Base-by-base conservation (phyloP, 2,113 vertebrate species). In the Rhagologus leucostigma region DNA sequence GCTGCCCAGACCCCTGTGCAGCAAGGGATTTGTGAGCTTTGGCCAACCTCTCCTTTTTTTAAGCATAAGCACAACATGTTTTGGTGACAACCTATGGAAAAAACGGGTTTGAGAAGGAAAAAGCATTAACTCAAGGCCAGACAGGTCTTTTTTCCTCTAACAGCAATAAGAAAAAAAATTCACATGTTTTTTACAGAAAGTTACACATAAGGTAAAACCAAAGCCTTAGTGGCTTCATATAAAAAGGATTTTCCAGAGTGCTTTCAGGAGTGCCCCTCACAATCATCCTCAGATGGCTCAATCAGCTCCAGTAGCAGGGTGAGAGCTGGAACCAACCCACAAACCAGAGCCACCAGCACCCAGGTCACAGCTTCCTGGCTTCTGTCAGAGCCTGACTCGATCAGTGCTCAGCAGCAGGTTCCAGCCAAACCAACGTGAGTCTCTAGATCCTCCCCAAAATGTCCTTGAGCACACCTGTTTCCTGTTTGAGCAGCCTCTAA, bases 261-360 rank as follows among this genome's bases (percentile, higher is more conserved):
- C 42, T 59, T 16, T 16, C 4, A 10, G 47, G 39, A 65, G 22
- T 20, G 8, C 14, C 41, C 16, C 30, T 47, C 46, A 32, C 7
- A 22, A 26, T 17, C 8, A 0, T 42, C 65, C 29, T 50, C 32
- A 19, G 9, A 7, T 3, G 19, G 21, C 35, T 83, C 32, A 33
- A 33, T 27, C 5, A 2, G 24, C 52, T 32, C 35, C 10, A 64
- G 4, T 1, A 39, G n/a, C 1, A 0, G 5, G 11, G 18, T 32
- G 35, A 2, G 20, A 71, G 29, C 32, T 22, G 30, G 18, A 76
- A 35, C 7, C 41, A 64, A 6, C 27, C 47, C 50, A 37, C 56
- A 53, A 13, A 19, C 22, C 69, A 62, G 37, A 91, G 62, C 29
- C 73, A 37, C 32, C 52, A 82, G 62, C 60, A 50, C 11, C 7